Percentiles rank a stretch among this genome's conserved stretches.
phyloP scores from a whole-genome alignment of 2,113 vertebrate genomes.

The Bubo bubo region DNA sequence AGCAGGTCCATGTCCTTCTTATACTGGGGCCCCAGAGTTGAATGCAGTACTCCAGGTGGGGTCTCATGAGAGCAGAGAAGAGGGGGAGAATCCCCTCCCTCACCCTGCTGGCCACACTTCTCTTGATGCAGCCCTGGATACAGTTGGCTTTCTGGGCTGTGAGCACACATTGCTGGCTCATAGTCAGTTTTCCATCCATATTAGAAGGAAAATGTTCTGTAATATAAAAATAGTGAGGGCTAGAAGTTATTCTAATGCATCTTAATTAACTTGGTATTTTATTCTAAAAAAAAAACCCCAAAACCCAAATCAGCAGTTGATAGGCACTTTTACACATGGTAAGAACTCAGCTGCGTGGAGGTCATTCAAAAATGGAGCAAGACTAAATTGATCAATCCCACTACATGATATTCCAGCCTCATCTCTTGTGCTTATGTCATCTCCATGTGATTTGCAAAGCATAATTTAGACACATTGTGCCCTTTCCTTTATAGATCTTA shows the following conservation, averaged over 20 bases:
- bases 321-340: neutral
- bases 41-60: no score
- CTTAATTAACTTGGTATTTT: neutral
- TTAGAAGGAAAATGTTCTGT: constrained; percentile 3
- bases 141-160: no score
- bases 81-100: no score
- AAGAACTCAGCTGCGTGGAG: neutral
- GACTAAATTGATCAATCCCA: neutral
- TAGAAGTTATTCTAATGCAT: neutral
- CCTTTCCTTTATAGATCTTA: neutral
- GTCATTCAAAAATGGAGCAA: neutral
- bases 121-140: no score
- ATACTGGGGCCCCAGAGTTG: no score
- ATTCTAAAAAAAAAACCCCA: neutral
- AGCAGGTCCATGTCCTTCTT: no score
- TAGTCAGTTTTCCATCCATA: no score
- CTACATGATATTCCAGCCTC: neutral
- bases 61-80: no score
- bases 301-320: neutral
- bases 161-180: no score
- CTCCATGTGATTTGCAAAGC: neutral
- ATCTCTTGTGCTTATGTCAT: neutral
- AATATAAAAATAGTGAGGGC: neutral
- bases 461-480: neutral
- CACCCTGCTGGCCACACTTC: no score